Percentiles rank a stretch among this genome's conserved stretches.
Conservation (phyloP, 2,888 invertebrate genomes). For the Pollenia labialis region DNA sequence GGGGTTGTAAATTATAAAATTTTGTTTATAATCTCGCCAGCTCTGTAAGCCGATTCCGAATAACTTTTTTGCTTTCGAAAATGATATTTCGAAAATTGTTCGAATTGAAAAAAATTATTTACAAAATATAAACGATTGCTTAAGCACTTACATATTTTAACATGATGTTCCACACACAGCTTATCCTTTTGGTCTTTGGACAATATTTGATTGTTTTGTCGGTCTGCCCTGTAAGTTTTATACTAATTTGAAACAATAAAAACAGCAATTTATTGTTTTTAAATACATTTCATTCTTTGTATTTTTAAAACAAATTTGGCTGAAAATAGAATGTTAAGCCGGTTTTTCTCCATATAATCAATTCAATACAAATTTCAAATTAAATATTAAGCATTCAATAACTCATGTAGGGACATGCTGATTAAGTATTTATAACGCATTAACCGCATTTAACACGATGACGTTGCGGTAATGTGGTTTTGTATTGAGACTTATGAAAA, state of each 20-base stretch:
- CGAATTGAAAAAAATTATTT: too few relatives aligned
- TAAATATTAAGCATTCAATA: slow-evolving; percentile 49
- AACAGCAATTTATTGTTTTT: slow-evolving; percentile 35
- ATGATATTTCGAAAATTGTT: too few relatives aligned
- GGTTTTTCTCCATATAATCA: slow-evolving; percentile 38
- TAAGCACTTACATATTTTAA: slow-evolving; percentile 70
- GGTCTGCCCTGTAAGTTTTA: slow-evolving; percentile 53
- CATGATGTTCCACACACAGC: slow-evolving; percentile 59
- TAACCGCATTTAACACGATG: slow-evolving; percentile 53
- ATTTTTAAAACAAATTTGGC: slow-evolving; percentile 25
- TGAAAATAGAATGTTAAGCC: slow-evolving; percentile 46
- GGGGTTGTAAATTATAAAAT: not conserved
- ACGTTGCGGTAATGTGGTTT: slow-evolving; percentile 27
- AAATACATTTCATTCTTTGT: slow-evolving; percentile 4
- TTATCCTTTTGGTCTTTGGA: slow-evolving; percentile 50
- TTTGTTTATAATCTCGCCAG: not conserved
- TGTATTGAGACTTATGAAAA: slow-evolving; percentile 26
- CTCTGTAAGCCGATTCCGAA: too few relatives aligned
- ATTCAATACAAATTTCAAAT: slow-evolving; percentile 42
- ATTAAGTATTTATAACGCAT: slow-evolving; percentile 29
- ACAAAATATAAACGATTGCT: not conserved
- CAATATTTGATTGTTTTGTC: slow-evolving; percentile 48
- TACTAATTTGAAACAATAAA: slow-evolving; percentile 46
- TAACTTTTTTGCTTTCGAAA: too few relatives aligned
- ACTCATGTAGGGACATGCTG: slow-evolving; percentile 36